Evolutionary conservation across 2,888 invertebrate species (phyloP).

Genomic region (Aporophyla nigra): DNA sequence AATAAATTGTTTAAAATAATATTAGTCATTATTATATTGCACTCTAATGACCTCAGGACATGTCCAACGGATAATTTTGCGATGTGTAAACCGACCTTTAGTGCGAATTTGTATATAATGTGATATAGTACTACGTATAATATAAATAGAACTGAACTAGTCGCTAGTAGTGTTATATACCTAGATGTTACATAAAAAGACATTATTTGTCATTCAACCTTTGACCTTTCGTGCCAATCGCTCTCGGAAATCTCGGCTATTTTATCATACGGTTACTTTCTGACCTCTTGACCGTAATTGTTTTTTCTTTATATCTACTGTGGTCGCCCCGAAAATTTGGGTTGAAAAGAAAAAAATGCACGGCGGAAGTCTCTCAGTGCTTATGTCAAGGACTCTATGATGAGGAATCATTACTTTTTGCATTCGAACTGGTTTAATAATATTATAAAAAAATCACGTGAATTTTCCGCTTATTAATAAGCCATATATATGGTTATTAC

Average conservation of each 20-base stretch:
- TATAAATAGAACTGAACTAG: conserved; percentile 24
- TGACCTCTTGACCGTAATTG: background rate
- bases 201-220: conserved; percentile 24
- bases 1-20: no score
- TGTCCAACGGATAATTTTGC: background rate
- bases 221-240: conserved; percentile 34
- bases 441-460: background rate
- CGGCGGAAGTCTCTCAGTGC: conserved; percentile 5
- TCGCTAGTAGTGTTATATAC: background rate
- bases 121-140: background rate
- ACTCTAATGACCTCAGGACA: background rate
- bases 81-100: conserved; percentile 27
- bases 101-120: conserved; percentile 5
- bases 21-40: no score
- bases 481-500: background rate
- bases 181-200: background rate
- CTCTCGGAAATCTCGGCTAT: conserved; percentile 4
- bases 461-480: conserved; percentile 8
- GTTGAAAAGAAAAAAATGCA: conserved; percentile 1
- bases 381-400: conserved; percentile 29
- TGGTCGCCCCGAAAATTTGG: background rate
- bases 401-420: conserved; percentile 17
- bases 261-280: conserved; percentile 2
- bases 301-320: background rate
- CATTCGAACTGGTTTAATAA: conserved; percentile 24